phyloP scores from a whole-genome alignment of 1,140 invertebrate species.

The Acromyrmex echinatior region DNA sequence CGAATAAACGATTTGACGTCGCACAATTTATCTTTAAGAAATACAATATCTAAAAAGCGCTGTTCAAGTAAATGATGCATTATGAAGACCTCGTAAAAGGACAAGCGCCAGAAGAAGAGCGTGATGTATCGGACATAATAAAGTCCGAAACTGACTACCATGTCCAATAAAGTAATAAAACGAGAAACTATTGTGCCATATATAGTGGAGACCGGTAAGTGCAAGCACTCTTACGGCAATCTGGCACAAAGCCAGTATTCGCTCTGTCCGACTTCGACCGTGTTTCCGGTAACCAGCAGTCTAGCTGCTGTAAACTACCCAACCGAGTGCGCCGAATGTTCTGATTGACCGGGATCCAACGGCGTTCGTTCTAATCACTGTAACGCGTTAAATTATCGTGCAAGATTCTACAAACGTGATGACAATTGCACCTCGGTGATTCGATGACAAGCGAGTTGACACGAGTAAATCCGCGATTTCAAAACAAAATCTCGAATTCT shows the following conservation, averaged over 20 bases:
- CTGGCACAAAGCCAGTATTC: constrained; percentile 81
- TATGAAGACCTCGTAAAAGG: not conserved
- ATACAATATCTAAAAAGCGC: not conserved
- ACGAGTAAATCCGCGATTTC: not conserved
- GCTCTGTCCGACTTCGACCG: constrained; percentile 75
- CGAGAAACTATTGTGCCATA: constrained; percentile 77
- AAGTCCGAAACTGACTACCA: constrained; percentile 57
- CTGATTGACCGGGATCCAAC: constrained; percentile 78
- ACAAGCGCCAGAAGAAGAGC: constrained; percentile 6
- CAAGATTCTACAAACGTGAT: constrained; percentile 24
- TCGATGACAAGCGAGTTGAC: constrained; percentile 5
- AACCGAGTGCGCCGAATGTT: constrained; percentile 65
- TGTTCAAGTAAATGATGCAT: not conserved
- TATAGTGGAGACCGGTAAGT: constrained; percentile 83
- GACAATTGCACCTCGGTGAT: constrained; percentile 22
- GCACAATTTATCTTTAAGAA: not conserved
- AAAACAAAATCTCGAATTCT: not conserved
- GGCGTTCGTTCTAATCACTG: constrained; percentile 45
- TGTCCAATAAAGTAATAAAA: constrained; percentile 79
- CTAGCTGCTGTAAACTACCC: constrained; percentile 75
- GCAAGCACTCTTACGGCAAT: constrained; percentile 81
- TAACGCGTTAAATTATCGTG: constrained; percentile 55
- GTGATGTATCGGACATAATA: constrained; percentile 52
- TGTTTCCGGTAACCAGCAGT: constrained; percentile 71
- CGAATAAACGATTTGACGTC: not conserved